These are phyloP conservation scores for Digitonthophagus gazella DNA, from an alignment of 2,888 invertebrate genomes.

Conservation along the genomic window DNA sequence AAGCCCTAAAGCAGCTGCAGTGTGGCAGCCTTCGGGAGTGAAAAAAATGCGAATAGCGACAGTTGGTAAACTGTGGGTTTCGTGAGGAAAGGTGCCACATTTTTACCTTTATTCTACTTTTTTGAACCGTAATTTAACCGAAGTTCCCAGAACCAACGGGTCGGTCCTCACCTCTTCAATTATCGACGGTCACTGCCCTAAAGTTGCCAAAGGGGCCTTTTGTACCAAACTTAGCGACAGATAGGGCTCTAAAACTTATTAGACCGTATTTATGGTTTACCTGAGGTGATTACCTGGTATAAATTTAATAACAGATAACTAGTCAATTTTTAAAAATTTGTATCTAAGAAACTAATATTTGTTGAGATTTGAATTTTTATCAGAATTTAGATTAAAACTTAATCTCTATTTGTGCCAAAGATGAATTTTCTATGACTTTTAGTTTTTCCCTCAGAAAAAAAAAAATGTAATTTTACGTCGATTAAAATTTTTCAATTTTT, in stretches of 20 bases:
- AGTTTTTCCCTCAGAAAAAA: no score
- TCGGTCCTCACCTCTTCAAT: background rate
- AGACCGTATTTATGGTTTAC: background rate
- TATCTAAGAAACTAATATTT: no score
- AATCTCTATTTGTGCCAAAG: no score
- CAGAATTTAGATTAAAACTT: no score
- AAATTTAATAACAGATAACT: no score
- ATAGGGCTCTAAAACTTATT: background rate
- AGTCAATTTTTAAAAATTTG: no score
- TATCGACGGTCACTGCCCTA: background rate
- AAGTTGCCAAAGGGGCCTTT: background rate
- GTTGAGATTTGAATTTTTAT: no score
- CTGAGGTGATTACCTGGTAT: background rate
- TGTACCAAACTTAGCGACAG: background rate
- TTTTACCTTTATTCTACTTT: background rate
- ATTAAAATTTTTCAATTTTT: no score
- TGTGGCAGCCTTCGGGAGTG: background rate
- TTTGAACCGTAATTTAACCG: background rate
- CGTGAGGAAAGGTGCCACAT: background rate
- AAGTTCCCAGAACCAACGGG: background rate
- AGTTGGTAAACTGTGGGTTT: background rate
- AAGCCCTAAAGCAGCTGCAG: background rate
- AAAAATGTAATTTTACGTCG: no score
- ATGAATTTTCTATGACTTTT: no score
- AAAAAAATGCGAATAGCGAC: background rate